Conservation (phyloP, 2,888 invertebrate genomes). For the Danaus chrysippus region DNA sequence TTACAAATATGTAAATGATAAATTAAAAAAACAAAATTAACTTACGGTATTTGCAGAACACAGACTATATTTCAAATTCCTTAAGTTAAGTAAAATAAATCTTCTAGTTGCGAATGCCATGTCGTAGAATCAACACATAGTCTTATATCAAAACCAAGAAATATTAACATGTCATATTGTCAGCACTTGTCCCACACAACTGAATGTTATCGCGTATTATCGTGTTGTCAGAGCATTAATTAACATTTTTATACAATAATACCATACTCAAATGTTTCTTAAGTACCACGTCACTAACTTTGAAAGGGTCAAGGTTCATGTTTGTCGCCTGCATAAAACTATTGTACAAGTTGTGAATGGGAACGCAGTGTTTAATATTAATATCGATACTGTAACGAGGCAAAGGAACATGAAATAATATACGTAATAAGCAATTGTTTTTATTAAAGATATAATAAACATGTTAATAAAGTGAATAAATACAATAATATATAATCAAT, state of each 20-base stretch:
- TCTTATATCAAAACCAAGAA: slow-evolving; percentile 3
- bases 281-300: slow-evolving; percentile 34
- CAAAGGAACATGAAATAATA: slow-evolving; percentile 31
- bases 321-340: slow-evolving; percentile 19
- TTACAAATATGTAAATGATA: slow-evolving; percentile 2
- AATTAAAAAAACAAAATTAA: slow-evolving; percentile 27
- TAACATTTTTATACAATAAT: slow-evolving; percentile 58
- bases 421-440: slow-evolving; percentile 67
- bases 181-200: slow-evolving; percentile 35
- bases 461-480: slow-evolving; percentile 77
- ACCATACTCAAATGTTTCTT: slow-evolving; percentile 43
- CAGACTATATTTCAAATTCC: slow-evolving; percentile 47
- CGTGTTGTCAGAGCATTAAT: slow-evolving; percentile 55
- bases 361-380: not conserved
- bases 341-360: not conserved
- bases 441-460: slow-evolving; percentile 79
- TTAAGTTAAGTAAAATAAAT: slow-evolving; percentile 50
- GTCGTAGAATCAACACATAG: slow-evolving; percentile 27
- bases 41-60: slow-evolving; percentile 54
- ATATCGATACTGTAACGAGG: not conserved
- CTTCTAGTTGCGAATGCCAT: slow-evolving; percentile 64
- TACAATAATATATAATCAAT: slow-evolving; percentile 67
- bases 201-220: slow-evolving; percentile 60
- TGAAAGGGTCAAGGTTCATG: slow-evolving; percentile 43
- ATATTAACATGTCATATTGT: not conserved